A percentile compares a stretch with the other conserved stretches of the same genome.
These are phyloP conservation scores for Microchirus variegatus DNA, from an alignment of 2,797 vertebrate species.

Conservation along the genomic window DNA sequence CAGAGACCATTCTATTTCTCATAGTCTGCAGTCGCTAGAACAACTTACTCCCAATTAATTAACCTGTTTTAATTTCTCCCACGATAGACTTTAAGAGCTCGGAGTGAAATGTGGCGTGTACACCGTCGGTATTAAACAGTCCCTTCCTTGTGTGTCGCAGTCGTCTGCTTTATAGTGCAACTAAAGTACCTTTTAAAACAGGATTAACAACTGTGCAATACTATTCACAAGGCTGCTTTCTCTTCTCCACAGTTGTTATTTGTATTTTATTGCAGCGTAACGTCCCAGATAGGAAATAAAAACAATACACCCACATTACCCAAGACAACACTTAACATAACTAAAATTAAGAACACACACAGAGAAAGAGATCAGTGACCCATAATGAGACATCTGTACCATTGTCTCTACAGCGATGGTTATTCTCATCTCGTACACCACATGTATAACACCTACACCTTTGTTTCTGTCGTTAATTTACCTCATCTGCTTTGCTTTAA, in stretches of 20 bases:
- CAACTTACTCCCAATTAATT: constrained; percentile 9
- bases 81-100: not conserved
- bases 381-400: not conserved
- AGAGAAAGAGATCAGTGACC: not conserved
- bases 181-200: constrained; percentile 16
- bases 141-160: constrained; percentile 11
- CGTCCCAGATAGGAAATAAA: not conserved
- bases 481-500: not conserved
- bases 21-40: constrained; percentile 3
- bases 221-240: not conserved
- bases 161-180: constrained; percentile 21
- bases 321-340: not conserved
- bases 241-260: no score
- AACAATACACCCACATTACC: not conserved
- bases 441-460: not conserved
- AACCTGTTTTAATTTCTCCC: constrained; percentile 3
- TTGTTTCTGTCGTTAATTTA: constrained; percentile 9
- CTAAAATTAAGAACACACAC: not conserved
- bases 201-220: not conserved
- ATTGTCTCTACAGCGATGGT: not conserved
- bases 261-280: no score
- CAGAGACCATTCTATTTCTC: constrained; percentile 13
- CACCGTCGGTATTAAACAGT: not conserved
- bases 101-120: not conserved
- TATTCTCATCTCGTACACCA: not conserved